Conservation (phyloP, 2,113 vertebrate species). For the Lycaon pictus region DNA sequence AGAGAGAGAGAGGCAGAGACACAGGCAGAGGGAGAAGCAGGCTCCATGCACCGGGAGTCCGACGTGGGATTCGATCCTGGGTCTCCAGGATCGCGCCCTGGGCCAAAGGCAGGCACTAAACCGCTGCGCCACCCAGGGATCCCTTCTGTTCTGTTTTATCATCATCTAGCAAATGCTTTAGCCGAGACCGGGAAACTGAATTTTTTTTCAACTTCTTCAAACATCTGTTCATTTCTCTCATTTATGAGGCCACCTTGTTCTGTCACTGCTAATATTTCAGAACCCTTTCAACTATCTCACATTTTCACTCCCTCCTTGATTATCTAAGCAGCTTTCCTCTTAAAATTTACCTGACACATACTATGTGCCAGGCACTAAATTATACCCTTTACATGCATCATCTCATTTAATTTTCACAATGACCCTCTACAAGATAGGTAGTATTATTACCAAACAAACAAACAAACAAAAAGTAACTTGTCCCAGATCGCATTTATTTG, state of each 20-base stretch:
- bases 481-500: neutral
- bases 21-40: no score
- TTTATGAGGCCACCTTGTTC: conserved; percentile 39
- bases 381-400: neutral
- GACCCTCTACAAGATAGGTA: conserved; percentile 40
- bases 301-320: conserved; percentile 17
- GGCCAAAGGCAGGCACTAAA: no score
- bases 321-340: conserved; percentile 31
- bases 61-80: no score
- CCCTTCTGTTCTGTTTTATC: neutral
- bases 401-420: conserved; percentile 23
- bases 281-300: neutral
- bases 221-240: conserved; percentile 48
- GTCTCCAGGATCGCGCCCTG: no score
- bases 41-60: no score
- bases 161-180: neutral
- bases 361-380: neutral
- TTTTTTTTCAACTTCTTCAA: conserved; percentile 46
- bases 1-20: no score
- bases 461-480: neutral
- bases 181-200: neutral
- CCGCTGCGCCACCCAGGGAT: no score
- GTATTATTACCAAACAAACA: neutral
- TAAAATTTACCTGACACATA: neutral
- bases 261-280: conserved; percentile 10